phyloP scores from a whole-genome alignment of 2,888 invertebrate genomes.

The Ochropacha duplaris region DNA sequence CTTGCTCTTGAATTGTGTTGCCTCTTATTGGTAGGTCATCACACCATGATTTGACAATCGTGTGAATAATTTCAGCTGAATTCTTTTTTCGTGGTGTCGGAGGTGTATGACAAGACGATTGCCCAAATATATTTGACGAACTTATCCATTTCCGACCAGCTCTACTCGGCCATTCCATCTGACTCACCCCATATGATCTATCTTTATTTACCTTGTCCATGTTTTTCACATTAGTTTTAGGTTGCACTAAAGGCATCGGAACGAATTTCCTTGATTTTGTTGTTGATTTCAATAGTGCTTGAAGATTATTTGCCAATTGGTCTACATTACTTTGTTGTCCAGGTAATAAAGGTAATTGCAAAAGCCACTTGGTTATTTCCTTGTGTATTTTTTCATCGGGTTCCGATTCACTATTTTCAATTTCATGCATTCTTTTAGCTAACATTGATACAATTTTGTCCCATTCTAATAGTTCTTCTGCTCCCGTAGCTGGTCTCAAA shows the following conservation, averaged over 20 bases:
- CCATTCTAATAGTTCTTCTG: conserved; percentile 43
- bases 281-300: conserved; percentile 42
- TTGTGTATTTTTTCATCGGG: conserved; percentile 42
- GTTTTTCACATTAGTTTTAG: conserved; percentile 12
- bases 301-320: conserved; percentile 39
- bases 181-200: conserved; percentile 20
- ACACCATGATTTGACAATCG: conserved; percentile 56
- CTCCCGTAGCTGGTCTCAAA: conserved; percentile 28
- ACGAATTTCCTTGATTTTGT: conserved; percentile 43
- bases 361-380: conserved; percentile 55
- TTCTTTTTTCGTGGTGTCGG: conserved; percentile 27
- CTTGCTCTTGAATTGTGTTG: conserved; percentile 28
- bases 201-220: conserved; percentile 21
- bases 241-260: conserved; percentile 11
- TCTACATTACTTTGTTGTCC: conserved; percentile 32
- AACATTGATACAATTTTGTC: conserved; percentile 51
- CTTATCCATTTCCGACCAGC: conserved; percentile 13
- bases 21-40: conserved; percentile 42
- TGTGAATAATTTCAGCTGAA: conserved; percentile 48
- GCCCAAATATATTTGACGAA: neutral
- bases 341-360: conserved; percentile 44
- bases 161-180: conserved; percentile 33
- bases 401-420: conserved; percentile 42
- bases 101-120: conserved; percentile 19
- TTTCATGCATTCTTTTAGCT: conserved; percentile 50